Base-by-base conservation (phyloP, 2,113 vertebrate genomes). In the Aegotheles bennettii region DNA sequence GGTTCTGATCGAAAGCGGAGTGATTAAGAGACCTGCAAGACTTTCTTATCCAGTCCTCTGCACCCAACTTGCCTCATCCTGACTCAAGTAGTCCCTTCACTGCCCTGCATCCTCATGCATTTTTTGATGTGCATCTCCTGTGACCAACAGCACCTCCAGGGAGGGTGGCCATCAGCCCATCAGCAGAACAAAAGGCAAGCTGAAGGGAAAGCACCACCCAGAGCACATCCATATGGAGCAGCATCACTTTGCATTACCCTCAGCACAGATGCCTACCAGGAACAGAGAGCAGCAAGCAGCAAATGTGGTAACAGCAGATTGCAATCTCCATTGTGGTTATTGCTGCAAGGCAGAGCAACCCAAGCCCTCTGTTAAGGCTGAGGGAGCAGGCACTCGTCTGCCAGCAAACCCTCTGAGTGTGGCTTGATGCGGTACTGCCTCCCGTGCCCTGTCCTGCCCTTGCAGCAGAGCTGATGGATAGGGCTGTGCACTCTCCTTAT, bases 131-230 rank as follows among this genome's bases (percentile, higher is more conserved):
- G 8, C 28, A 36, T 2, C 13, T 36, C 38, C 31, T 13, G 3
- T 0, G 13, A 50, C 12, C 15, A 13, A 38, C 28, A 25, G 15
- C 6, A 17, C 15, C 29, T 53, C 17, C 5, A 2, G n/a, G 15
- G 4, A 38, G 11, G 11, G 16, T 4, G 45, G 71, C 16, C 24
- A 35, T 29, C 73, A 53, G 14, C 42, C 50, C 17, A 2, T 5
- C 38, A 12, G 36, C 42, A 20, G 13, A 56, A 61, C 40, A 18
- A n/a, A 15, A n/a, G 20, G 29, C 42, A 33, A 59, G 10, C 26
- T 29, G 8, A 1, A 57, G 5, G 23, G 35, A 54, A 33, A 42
- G 43, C 79, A 56, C 5, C 5, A 0, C 0, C 1, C 25, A 11
- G 47, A 74, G 42, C 21, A 6, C 23, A 1, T 7, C 7, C 42